A percentile compares a stretch with the other conserved stretches of the same genome.
These are phyloP conservation scores for Agrochola macilenta DNA, from an alignment of 2,888 invertebrate genomes.

Conservation along the genomic window DNA sequence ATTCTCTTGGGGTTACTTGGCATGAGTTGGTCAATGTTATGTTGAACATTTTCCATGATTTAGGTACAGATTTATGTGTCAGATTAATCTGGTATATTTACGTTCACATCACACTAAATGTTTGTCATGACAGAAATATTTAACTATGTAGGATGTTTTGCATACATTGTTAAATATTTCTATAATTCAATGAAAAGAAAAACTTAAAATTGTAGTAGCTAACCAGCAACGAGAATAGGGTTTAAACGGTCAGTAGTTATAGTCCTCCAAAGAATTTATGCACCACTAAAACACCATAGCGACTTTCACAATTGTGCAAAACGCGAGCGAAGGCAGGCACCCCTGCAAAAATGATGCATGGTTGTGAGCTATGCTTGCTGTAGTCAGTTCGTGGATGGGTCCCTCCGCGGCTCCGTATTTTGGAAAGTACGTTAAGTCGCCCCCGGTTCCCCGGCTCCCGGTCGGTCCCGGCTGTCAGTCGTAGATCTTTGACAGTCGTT, in stretches of 20 bases:
- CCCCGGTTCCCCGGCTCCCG: too few species aligned
- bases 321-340: too few species aligned
- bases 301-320: too few species aligned
- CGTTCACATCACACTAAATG: not conserved
- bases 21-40: slow-evolving; percentile 7
- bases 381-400: too few species aligned
- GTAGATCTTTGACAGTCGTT: not conserved
- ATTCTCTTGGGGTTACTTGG: slow-evolving; percentile 30
- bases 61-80: not conserved
- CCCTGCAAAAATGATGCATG: slow-evolving; percentile 1
- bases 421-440: not conserved
- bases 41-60: slow-evolving; percentile 1
- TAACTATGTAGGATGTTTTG: not conserved
- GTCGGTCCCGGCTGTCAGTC: not conserved
- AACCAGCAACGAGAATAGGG: not conserved
- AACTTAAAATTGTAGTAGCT: too few species aligned
- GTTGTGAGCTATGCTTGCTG: too few species aligned
- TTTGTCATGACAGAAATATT: not conserved
- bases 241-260: not conserved
- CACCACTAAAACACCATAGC: too few species aligned
- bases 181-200: not conserved
- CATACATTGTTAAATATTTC: not conserved
- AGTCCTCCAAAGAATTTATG: too few species aligned
- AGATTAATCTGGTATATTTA: not conserved
- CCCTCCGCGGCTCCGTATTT: too few species aligned